Percentiles rank a stretch among this genome's conserved stretches.
Conservation (phyloP, 2,797 vertebrate genomes). For the Mionectes olivaceus region DNA sequence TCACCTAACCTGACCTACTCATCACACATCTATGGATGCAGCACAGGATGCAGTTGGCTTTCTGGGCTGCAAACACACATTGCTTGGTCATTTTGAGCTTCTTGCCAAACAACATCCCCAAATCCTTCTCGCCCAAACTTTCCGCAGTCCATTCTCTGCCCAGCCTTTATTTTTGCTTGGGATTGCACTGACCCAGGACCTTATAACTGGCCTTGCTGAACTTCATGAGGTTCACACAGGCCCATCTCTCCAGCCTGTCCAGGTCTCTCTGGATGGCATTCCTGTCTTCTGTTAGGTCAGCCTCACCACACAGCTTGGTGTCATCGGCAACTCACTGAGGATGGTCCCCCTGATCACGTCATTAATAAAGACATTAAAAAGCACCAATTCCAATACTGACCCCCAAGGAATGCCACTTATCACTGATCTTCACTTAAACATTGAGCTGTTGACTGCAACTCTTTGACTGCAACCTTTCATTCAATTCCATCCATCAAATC, state of each 20-base stretch:
- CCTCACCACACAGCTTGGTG: not conserved
- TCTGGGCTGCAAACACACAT: not conserved
- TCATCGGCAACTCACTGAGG: not conserved
- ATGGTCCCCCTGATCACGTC: not conserved
- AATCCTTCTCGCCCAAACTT: not conserved
- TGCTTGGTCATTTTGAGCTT: not conserved
- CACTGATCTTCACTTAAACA: not conserved
- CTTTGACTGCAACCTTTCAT: not conserved
- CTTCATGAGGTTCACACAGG: not conserved
- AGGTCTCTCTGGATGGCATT: not conserved
- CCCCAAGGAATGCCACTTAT: not conserved
- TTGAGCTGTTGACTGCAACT: not conserved
- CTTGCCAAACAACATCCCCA: not conserved
- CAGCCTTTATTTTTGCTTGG: not conserved
- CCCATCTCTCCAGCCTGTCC: not conserved
- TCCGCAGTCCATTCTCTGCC: not conserved
- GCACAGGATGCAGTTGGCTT: not conserved
- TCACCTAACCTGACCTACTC: not conserved
- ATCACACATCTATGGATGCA: not conserved
- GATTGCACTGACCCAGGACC: fast-evolving
- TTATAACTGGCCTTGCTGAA: not conserved
- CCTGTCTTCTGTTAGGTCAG: not conserved
- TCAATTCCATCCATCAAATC: not conserved
- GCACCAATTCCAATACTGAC: not conserved
- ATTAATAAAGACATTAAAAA: not conserved